Evolutionary conservation across 1,140 invertebrate genomes (phyloP).

Genomic region (Pogonognathellus flavescens): DNA sequence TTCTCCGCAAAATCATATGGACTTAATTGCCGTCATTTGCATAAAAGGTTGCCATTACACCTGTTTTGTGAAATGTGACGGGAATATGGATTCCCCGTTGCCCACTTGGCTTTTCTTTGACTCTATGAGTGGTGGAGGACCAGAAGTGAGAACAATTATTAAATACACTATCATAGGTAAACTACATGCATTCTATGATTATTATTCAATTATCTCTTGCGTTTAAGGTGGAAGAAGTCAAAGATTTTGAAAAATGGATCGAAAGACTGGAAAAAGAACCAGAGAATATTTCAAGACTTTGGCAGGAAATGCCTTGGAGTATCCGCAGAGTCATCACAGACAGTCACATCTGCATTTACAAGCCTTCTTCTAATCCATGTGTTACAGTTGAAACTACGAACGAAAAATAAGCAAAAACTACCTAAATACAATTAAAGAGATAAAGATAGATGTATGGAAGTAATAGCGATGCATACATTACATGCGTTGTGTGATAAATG

Average conservation of each 20-base stretch:
- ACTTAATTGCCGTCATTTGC: constrained; percentile 53
- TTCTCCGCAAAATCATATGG: constrained; percentile 26
- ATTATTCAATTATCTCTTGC: too few relatives aligned
- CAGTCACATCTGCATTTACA: constrained; percentile 50
- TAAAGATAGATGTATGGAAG: not conserved
- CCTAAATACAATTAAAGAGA: too few relatives aligned
- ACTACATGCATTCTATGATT: too few relatives aligned
- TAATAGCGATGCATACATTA: not conserved
- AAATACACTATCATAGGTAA: too few relatives aligned
- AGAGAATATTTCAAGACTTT: not conserved
- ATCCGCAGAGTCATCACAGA: not conserved
- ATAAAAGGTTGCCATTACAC: constrained; percentile 25
- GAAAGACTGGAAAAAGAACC: not conserved
- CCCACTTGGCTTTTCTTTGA: constrained; percentile 58
- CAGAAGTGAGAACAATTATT: not conserved
- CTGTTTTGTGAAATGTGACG: not conserved
- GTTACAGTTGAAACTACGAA: not conserved
- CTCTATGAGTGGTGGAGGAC: constrained; percentile 31
- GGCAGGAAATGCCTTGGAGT: constrained; percentile 2
- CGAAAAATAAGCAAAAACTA: not conserved
- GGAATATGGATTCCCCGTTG: not conserved
- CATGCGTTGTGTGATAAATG: too few relatives aligned
- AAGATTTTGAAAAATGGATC: constrained; percentile 8
- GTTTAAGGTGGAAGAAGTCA: constrained; percentile 26
- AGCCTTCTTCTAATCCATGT: not conserved